Conservation (phyloP, 37 sponge, comb jelly and placozoan species). For the Eunapius fragilis region DNA sequence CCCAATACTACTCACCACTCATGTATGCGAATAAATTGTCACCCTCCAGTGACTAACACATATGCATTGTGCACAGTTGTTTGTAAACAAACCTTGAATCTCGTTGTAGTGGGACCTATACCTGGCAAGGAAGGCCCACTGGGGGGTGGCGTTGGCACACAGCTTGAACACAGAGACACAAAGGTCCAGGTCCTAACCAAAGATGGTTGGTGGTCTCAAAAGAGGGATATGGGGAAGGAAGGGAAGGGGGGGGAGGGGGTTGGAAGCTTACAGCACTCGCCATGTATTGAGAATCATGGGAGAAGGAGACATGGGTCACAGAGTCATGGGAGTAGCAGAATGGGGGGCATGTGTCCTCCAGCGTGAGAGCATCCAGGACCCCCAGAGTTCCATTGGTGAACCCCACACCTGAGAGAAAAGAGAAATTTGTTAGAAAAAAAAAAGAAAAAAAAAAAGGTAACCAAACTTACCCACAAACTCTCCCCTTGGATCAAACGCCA, state of each 20-base stretch:
- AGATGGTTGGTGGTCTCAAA: no score
- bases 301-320: constrained; percentile 90
- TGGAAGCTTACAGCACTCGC: constrained; percentile 93
- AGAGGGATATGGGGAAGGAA: no score
- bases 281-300: constrained; percentile 88
- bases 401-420: constrained; percentile 74
- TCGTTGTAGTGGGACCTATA: constrained; percentile 89
- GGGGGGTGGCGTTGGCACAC: constrained; percentile 5
- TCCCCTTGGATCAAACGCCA: constrained; percentile 76
- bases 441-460: not conserved
- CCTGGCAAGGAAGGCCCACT: constrained; percentile 83
- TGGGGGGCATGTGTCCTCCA: constrained; percentile 64
- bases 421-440: not conserved
- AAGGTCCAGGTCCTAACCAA: constrained; percentile 73
- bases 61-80: no score
- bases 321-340: constrained; percentile 83
- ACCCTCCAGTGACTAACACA: no score
- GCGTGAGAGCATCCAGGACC: constrained; percentile 78
- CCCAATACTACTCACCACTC: no score
- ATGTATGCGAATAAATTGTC: no score
- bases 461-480: constrained; percentile 55
- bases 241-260: no score
- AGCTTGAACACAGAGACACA: constrained; percentile 81
- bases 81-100: constrained; percentile 61
- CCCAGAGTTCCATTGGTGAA: constrained; percentile 79